phyloP scores from a whole-genome alignment of 2,113 vertebrate species.

The Psittacara wagleri region DNA sequence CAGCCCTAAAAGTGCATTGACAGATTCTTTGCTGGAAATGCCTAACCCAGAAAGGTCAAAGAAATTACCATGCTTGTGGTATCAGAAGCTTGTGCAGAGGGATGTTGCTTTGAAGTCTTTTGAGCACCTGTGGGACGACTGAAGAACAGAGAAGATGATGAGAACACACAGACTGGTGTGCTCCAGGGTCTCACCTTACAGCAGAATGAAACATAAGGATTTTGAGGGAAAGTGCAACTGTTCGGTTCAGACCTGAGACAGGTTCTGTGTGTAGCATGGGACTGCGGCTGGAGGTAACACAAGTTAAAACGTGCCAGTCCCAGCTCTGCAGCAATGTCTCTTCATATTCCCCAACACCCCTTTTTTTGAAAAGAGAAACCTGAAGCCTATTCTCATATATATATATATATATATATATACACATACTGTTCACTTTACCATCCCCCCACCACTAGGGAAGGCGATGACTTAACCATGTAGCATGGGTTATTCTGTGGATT shows the following conservation, averaged over 20 bases:
- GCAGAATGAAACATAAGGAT: background rate
- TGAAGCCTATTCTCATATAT: background rate
- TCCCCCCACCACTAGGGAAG: background rate
- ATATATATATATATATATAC: background rate
- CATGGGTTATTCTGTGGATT: background rate
- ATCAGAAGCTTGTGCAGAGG: background rate
- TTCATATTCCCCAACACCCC: background rate
- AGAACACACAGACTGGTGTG: background rate
- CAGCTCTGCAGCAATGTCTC: background rate
- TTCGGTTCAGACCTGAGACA: background rate
- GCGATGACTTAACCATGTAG: background rate
- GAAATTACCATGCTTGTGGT: background rate
- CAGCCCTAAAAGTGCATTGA: background rate
- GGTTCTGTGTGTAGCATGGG: background rate
- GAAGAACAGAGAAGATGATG: accelerated
- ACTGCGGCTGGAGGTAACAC: background rate
- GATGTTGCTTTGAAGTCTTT: background rate
- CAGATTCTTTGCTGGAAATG: background rate
- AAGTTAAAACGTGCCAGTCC: background rate
- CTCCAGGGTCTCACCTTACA: background rate
- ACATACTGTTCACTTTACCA: background rate
- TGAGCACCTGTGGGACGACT: background rate
- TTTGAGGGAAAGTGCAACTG: background rate
- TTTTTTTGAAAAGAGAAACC: background rate
- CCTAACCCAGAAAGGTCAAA: background rate